Percentiles rank a stretch among this genome's conserved stretches.
Conservation (phyloP, 2,888 invertebrate species). For the Pemphredon lugubris region DNA sequence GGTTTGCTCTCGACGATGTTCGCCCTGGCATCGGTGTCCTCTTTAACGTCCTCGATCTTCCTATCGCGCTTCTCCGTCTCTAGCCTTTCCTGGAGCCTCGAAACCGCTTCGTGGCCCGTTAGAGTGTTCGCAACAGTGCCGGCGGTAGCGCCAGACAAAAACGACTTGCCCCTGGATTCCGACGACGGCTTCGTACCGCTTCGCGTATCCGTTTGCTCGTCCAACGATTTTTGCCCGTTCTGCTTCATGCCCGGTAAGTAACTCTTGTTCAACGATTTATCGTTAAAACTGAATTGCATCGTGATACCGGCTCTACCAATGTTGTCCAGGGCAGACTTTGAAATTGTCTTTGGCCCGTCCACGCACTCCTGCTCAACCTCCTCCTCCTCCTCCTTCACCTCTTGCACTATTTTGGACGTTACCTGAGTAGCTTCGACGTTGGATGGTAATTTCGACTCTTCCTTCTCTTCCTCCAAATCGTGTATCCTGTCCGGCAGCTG, state of each 20-base stretch:
- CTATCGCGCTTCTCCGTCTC: constrained; percentile 52
- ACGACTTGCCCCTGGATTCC: constrained; percentile 42
- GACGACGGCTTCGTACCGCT: background rate
- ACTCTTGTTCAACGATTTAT: constrained; percentile 73
- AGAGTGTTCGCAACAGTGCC: constrained; percentile 20
- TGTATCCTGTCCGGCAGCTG: constrained; percentile 44
- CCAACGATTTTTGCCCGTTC: constrained; percentile 60
- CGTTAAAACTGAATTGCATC: constrained; percentile 84
- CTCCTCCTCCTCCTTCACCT: background rate
- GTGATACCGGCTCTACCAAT: constrained; percentile 87
- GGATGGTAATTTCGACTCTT: constrained; percentile 29
- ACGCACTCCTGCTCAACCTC: constrained; percentile 34
- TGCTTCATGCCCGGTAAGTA: constrained; percentile 75
- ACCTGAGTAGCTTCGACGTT: no score
- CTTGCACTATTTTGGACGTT: no score
- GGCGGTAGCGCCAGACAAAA: constrained; percentile 26
- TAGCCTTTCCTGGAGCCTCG: constrained; percentile 57
- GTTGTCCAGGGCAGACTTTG: constrained; percentile 85
- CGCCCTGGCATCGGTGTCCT: constrained; percentile 31
- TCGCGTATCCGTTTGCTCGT: constrained; percentile 34
- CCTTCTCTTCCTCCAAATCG: constrained; percentile 35
- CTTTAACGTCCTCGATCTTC: constrained; percentile 44
- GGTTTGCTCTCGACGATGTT: constrained; percentile 65
- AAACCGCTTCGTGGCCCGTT: constrained; percentile 43
- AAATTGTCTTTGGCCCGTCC: constrained; percentile 81